phyloP scores from a whole-genome alignment of 2,888 invertebrate genomes.

The Macaria liturata region DNA sequence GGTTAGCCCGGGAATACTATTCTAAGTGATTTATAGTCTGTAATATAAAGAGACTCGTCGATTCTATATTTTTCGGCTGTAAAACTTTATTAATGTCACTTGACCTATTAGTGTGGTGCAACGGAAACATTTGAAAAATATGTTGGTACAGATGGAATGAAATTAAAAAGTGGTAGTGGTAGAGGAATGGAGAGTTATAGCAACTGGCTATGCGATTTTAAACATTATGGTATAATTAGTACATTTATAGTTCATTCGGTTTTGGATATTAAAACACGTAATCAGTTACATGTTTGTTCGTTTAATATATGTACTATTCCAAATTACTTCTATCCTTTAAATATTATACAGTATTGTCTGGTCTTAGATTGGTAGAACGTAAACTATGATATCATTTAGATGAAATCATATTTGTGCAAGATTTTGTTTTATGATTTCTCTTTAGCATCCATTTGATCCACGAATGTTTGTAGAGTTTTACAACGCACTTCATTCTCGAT shows the following conservation, averaged over 20 bases:
- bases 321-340: no score
- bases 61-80: conserved; percentile 35
- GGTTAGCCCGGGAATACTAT: conserved; percentile 50
- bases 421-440: conserved; percentile 24
- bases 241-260: no score
- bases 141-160: conserved; percentile 12
- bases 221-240: no score
- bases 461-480: conserved; percentile 20
- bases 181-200: no score
- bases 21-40: conserved; percentile 46
- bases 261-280: no score
- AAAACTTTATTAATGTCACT: conserved; percentile 36
- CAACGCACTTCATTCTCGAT: neutral
- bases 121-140: conserved; percentile 20
- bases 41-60: conserved; percentile 34
- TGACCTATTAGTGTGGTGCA: conserved; percentile 32
- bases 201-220: no score
- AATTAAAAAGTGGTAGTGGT: conserved; percentile 3
- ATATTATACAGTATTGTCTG: no score
- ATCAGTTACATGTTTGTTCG: no score
- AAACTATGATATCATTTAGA: no score
- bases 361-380: no score
- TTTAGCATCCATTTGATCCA: conserved; percentile 21
- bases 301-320: no score
- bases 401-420: conserved; percentile 1